Evolutionary conservation across 2,888 invertebrate species (phyloP).

Genomic region (Cacoxenus indagator): DNA sequence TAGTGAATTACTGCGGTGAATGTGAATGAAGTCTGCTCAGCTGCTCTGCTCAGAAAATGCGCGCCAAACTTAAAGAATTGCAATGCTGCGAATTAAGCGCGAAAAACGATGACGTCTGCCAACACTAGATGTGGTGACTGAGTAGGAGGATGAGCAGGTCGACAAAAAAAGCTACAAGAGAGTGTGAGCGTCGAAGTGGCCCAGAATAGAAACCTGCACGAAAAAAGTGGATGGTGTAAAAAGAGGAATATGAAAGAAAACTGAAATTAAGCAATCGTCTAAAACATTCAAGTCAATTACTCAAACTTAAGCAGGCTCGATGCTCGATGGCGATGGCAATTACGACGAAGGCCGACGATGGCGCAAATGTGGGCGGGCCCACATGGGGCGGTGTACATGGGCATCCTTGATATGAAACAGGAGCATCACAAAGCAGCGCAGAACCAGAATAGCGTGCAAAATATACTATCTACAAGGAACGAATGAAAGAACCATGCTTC

Average conservation of each 20-base stretch:
- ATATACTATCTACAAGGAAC: too few species aligned
- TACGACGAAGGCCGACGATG: too few species aligned
- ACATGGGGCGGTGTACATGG: background rate
- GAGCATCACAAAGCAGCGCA: background rate
- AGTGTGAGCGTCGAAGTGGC: background rate
- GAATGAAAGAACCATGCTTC: background rate
- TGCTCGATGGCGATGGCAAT: too few species aligned
- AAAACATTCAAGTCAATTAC: slow-evolving; percentile 16
- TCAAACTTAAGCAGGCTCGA: slow-evolving; percentile 1
- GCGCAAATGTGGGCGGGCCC: background rate
- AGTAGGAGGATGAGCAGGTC: background rate
- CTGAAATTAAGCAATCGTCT: slow-evolving; percentile 2
- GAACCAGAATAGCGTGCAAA: background rate
- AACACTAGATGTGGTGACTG: too few species aligned
- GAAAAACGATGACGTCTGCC: background rate
- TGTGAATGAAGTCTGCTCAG: background rate
- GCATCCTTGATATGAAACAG: background rate
- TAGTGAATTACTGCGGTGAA: background rate
- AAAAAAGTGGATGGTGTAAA: background rate
- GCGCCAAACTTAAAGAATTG: background rate
- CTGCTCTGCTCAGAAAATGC: too few species aligned
- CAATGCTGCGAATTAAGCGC: background rate
- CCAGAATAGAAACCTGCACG: background rate
- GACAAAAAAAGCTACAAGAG: background rate
- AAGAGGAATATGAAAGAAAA: background rate